phyloP scores from a whole-genome alignment of 2,888 invertebrate species.

The Falcaria lacertinaria region DNA sequence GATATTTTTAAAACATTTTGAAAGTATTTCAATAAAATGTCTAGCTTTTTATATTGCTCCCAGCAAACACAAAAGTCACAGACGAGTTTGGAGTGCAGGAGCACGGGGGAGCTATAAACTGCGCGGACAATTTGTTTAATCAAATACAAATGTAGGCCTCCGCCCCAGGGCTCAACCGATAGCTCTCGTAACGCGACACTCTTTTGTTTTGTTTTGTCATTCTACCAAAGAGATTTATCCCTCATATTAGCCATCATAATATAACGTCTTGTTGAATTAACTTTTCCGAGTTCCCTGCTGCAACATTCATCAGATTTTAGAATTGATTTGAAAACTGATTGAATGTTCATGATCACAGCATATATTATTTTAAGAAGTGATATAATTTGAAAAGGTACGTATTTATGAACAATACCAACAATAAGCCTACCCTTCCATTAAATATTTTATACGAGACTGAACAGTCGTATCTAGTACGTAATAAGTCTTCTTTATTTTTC shows the following conservation, averaged over 20 bases:
- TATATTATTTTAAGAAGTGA: too few relatives aligned
- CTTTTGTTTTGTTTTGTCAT: slow-evolving; percentile 45
- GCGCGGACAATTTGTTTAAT: slow-evolving; percentile 77
- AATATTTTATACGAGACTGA: too few relatives aligned
- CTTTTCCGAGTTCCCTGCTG: too few relatives aligned
- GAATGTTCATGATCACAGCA: too few relatives aligned
- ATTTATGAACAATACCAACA: too few relatives aligned
- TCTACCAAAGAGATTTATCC: slow-evolving; percentile 49
- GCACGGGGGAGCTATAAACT: slow-evolving; percentile 64
- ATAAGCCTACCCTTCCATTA: too few relatives aligned
- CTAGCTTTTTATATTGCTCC: not conserved
- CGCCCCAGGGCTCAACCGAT: slow-evolving; percentile 21
- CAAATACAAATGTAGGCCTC: slow-evolving; percentile 72
- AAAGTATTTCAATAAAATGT: too few relatives aligned
- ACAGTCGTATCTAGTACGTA: too few relatives aligned
- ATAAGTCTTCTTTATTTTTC: not conserved
- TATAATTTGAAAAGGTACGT: too few relatives aligned
- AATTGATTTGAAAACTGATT: too few relatives aligned
- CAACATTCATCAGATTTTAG: too few relatives aligned
- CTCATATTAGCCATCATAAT: slow-evolving; percentile 31
- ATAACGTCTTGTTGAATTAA: slow-evolving; percentile 22
- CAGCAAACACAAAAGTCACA: slow-evolving; percentile 24
- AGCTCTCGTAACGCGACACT: slow-evolving; percentile 42
- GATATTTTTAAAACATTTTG: too few relatives aligned
- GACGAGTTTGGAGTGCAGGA: slow-evolving; percentile 44